Percentiles rank a stretch among this genome's conserved stretches.
phyloP scores from a whole-genome alignment of 2,113 vertebrate species.

The Cariama cristata region DNA sequence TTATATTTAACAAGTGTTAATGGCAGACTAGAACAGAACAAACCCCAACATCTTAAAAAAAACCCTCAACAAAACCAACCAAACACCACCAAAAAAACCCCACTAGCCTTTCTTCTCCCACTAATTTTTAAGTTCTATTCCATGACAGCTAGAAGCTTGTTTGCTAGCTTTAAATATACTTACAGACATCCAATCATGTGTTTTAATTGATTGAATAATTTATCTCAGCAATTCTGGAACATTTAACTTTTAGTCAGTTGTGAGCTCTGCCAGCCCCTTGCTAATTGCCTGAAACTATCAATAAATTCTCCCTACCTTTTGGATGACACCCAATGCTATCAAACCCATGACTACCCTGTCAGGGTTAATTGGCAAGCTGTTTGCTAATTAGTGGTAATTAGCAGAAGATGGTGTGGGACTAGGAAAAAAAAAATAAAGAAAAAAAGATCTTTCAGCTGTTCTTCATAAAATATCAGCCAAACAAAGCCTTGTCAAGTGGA shows the following conservation, averaged over 20 bases:
- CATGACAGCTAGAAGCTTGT: not conserved
- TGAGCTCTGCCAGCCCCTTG: not conserved
- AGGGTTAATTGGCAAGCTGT: not conserved
- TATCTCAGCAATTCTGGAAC: not conserved
- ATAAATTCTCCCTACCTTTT: not conserved
- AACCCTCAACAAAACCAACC: not conserved
- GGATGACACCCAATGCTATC: not conserved
- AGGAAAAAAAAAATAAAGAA: too few relatives aligned
- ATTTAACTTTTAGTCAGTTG: not conserved
- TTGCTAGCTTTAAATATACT: slow-evolving; percentile 21
- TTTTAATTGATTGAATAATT: slow-evolving; percentile 40
- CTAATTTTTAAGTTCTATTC: not conserved
- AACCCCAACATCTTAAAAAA: not conserved
- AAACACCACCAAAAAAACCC: rapidly evolving
- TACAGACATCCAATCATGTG: not conserved
- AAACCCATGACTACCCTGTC: not conserved
- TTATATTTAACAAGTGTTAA: not conserved
- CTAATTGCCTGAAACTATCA: slow-evolving; percentile 28
- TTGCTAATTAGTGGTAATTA: slow-evolving; percentile 22
- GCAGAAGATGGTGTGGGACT: not conserved
- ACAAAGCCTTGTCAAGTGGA: not conserved
- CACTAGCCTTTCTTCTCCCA: rapidly evolving
- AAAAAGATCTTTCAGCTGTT: not conserved
- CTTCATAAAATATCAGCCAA: not conserved
- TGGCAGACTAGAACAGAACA: not conserved